phyloP scores from a whole-genome alignment of 2,113 vertebrate species.

The Dicerorhinus sumatrensis region DNA sequence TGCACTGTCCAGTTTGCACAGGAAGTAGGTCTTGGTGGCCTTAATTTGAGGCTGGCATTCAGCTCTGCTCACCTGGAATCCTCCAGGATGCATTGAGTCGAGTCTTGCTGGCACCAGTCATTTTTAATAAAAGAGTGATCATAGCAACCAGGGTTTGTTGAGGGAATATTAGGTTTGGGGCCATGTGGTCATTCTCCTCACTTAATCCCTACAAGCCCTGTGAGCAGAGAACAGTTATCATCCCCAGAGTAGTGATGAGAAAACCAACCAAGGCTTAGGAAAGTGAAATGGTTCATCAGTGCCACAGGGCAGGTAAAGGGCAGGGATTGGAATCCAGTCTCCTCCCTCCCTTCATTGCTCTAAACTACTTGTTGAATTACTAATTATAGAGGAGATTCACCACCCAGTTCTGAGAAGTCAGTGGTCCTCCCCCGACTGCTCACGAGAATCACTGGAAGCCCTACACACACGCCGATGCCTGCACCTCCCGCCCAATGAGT shows the following conservation, averaged over 20 bases:
- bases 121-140: background rate
- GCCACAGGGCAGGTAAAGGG: background rate
- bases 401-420: too few species aligned
- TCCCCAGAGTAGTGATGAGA: background rate
- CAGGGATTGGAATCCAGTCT: background rate
- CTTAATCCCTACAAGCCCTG: background rate
- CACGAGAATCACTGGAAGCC: background rate
- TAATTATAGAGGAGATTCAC: too few species aligned
- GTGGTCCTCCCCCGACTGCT: background rate
- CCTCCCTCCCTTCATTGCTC: background rate
- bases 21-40: too few species aligned
- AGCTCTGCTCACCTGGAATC: background rate
- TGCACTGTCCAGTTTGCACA: accelerated
- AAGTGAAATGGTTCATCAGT: accelerated
- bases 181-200: accelerated
- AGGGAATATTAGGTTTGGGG: accelerated
- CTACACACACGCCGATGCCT: accelerated
- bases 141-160: background rate
- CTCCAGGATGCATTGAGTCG: accelerated
- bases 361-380: background rate
- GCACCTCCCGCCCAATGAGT: accelerated
- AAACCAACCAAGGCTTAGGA: accelerated
- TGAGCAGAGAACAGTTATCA: accelerated
- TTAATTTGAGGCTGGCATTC: background rate
- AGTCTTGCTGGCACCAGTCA: too few species aligned